Percentiles rank a stretch among this genome's conserved stretches.
Conservation (phyloP, 2,888 invertebrate species). For the Nomada lathburiana region DNA sequence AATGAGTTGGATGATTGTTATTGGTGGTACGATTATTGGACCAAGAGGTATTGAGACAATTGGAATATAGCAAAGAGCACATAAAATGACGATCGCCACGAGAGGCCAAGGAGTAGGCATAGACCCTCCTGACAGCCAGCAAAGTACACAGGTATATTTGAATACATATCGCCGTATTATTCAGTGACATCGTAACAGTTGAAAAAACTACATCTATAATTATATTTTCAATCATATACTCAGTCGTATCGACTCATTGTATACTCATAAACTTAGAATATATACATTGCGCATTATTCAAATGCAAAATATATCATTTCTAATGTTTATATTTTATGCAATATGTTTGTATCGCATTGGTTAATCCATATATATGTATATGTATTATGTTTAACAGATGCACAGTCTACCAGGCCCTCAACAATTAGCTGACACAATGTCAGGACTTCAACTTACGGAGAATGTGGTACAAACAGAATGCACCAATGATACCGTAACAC, state of each 20-base stretch:
- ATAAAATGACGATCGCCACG: conserved; percentile 88
- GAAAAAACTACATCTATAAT: not conserved
- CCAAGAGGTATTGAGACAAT: conserved; percentile 75
- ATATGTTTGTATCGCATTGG: not conserved
- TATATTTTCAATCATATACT: not conserved
- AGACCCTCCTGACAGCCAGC: conserved; percentile 86
- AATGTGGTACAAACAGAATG: conserved; percentile 80
- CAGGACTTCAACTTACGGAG: conserved; percentile 81
- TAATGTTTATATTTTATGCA: not conserved
- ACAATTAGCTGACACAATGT: conserved; percentile 81
- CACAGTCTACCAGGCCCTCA: conserved; percentile 82
- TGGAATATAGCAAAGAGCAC: conserved; percentile 75
- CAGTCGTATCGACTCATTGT: too few species aligned
- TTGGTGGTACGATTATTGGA: conserved; percentile 80
- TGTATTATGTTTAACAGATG: conserved; percentile 71
- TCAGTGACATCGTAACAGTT: not conserved
- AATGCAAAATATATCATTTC: too few species aligned
- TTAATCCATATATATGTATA: not conserved
- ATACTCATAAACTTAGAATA: too few species aligned
- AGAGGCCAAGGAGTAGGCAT: conserved; percentile 87
- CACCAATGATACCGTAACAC: conserved; percentile 76
- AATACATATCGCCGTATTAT: not conserved
- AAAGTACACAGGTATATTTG: conserved; percentile 80
- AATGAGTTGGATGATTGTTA: conserved; percentile 81
- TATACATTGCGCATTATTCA: too few species aligned